These are phyloP conservation scores for Etia nguti DNA, from an alignment of 2,113 vertebrate genomes.

Conservation along the genomic window DNA sequence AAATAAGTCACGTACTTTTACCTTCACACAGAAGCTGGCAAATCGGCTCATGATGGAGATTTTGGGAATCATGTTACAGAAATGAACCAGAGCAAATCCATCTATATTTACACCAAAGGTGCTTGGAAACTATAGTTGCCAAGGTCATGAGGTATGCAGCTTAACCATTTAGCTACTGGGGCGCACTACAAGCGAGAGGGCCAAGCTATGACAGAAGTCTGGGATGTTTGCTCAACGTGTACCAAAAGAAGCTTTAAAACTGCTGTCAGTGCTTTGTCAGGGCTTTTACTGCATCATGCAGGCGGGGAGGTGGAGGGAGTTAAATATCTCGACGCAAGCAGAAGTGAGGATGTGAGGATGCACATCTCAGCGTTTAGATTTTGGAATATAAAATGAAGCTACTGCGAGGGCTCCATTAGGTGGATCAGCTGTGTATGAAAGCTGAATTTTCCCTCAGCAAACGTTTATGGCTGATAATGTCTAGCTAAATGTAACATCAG, in stretches of 20 bases:
- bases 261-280: background rate
- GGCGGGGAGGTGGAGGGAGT: background rate
- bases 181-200: background rate
- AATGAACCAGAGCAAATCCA: background rate
- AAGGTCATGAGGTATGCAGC: background rate
- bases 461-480: background rate
- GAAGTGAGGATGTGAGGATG: background rate
- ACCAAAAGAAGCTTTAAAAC: background rate
- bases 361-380: background rate
- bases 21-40: background rate
- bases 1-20: background rate
- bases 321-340: background rate
- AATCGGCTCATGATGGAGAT: rapidly evolving
- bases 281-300: no score
- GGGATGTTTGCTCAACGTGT: background rate
- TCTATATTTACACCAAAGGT: background rate
- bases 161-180: background rate
- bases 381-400: background rate
- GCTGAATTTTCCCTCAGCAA: background rate
- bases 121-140: background rate
- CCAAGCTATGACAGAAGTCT: background rate
- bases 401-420: background rate
- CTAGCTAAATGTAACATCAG: background rate
- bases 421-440: background rate
- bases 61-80: background rate